Evolutionary conservation across 2,797 vertebrate species (phyloP).

Genomic region (Anguilla anguilla): DNA sequence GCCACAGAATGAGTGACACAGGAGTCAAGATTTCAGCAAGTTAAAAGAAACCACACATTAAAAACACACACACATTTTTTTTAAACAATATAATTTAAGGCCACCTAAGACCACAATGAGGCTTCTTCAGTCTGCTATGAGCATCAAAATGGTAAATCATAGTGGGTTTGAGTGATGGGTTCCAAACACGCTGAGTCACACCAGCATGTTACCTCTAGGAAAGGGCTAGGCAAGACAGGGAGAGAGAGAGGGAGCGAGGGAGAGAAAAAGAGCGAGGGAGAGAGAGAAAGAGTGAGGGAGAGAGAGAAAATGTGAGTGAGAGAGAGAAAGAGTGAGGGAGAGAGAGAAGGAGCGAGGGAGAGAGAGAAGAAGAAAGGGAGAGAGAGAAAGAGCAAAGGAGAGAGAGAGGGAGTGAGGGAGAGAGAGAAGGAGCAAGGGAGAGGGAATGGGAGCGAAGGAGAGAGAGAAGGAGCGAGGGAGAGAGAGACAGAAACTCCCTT

Average conservation of each 20-base stretch:
- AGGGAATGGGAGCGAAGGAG: too few species aligned
- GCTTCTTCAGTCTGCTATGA: background rate
- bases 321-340: too few species aligned
- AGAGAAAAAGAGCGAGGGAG: too few species aligned
- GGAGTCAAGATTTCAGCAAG: background rate
- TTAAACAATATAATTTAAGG: background rate
- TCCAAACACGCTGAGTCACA: background rate
- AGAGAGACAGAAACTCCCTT: background rate
- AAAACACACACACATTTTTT: background rate
- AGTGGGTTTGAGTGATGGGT: background rate
- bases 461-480: background rate
- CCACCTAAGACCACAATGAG: background rate
- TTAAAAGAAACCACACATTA: background rate
- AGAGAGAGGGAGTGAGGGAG: too few species aligned
- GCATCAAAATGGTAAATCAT: background rate
- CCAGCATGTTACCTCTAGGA: background rate
- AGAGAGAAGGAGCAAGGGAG: background rate
- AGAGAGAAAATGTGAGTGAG: too few species aligned
- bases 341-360: background rate
- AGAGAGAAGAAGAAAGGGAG: background rate
- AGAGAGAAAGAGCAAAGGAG: too few species aligned
- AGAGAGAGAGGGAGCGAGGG: too few species aligned
- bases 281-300: too few species aligned
- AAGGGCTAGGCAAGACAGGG: background rate
- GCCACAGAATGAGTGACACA: background rate